Evolutionary conservation across 2,888 invertebrate genomes (phyloP), one percentile per base, ranked within the genome.

Genomic region (Nomada ferruginata): DNA sequence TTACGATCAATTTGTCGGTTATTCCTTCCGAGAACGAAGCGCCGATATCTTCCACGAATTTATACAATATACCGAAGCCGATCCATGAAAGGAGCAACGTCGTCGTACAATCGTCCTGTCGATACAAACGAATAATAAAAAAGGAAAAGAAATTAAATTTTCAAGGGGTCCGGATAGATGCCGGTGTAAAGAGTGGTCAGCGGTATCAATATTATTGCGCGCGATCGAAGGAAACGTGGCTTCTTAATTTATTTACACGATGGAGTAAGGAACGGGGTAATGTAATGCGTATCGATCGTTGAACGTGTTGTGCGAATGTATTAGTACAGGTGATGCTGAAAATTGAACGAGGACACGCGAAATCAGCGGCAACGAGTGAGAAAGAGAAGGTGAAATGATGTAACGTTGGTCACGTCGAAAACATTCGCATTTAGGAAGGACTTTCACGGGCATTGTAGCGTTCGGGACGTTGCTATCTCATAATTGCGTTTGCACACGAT

Each of bases 41-140:
- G 63, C 66, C 55, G 42, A 79, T 75, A 82, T 82, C 82, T 82
- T 82, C 82, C 82, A 82, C 68, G 52, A 78, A 76, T 23, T 57
- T 52, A 50, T 55, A 60, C 26, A 47, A 50, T 53, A 42, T 20
- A 52, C 1, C 36, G n/a, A 36, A 36, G 23, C 18, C 23, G 71
- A 77, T 77, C 70, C 65, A 79, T 57, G 64, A 68, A 63, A 65
- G 59, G 47, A 10, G 77, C 69, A 60, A 68, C 36, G 61, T 23
- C 23, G 59, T 53, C 23, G 36, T 64, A 18, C 44, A 47, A 11
- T 26, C 65, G 36, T 64, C 53, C 66, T 44, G 26, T 69, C 52
- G 36, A 13, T 55, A 23, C 29, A 47, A 44, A 26, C 42, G 7
- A 36, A 36, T 1, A 1, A 47, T 15, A 2, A 47, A 47, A 47